phyloP scores from a whole-genome alignment of 2,888 invertebrate genomes.

The Melanargia galathea region DNA sequence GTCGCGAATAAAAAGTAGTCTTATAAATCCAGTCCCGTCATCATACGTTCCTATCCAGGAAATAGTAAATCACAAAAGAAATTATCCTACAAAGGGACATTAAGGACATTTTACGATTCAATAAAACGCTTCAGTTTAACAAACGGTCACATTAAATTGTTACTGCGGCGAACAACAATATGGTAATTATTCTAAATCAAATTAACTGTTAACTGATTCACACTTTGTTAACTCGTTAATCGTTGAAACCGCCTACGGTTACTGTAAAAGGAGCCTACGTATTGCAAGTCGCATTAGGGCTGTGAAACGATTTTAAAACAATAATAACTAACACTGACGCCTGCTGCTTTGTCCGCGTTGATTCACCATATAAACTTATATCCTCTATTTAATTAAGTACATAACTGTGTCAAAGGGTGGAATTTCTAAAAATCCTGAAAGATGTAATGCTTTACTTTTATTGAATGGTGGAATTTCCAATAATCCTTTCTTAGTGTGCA shows the following conservation, averaged over 20 bases:
- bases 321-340: too few species aligned
- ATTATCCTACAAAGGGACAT: conserved; percentile 25
- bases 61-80: conserved; percentile 19
- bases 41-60: conserved; percentile 12
- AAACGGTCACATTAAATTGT: conserved; percentile 14
- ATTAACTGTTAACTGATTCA: conserved; percentile 25
- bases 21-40: background rate
- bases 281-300: conserved; percentile 16
- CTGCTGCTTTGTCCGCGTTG: too few species aligned
- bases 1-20: background rate
- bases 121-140: conserved; percentile 15
- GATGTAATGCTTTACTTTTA: too few species aligned
- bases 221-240: conserved; percentile 21
- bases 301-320: background rate
- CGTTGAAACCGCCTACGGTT: conserved; percentile 16
- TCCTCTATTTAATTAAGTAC: too few species aligned
- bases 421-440: too few species aligned
- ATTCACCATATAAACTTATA: too few species aligned
- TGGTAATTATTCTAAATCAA: conserved; percentile 28
- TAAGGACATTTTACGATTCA: conserved; percentile 23
- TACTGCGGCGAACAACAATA: conserved; percentile 12
- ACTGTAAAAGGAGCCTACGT: conserved; percentile 8
- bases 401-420: too few species aligned
- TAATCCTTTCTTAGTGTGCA: too few species aligned
- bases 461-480: too few species aligned